These are phyloP conservation scores for Flexamia atlantica DNA, from an alignment of 2,888 invertebrate species.

Conservation along the genomic window DNA sequence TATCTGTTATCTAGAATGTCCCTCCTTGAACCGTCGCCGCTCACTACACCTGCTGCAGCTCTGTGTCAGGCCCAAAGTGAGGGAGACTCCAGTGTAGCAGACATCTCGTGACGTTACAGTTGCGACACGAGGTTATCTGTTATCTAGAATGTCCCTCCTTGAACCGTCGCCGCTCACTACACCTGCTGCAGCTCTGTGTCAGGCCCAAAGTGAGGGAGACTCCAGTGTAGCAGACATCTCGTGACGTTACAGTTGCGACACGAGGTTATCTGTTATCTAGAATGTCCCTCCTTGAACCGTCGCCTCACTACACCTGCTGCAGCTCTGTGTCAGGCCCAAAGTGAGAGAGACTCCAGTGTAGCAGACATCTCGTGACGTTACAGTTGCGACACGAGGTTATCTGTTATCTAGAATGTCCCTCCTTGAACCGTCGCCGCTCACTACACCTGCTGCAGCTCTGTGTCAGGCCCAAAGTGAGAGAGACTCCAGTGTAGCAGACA, in stretches of 20 bases:
- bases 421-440: neutral
- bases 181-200: neutral
- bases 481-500: too few species aligned
- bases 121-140: slow-evolving; percentile 2
- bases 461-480: neutral
- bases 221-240: too few species aligned
- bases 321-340: neutral
- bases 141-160: slow-evolving; percentile 44
- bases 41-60: slow-evolving; percentile 7
- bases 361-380: too few species aligned
- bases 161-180: neutral
- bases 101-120: too few species aligned
- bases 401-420: too few species aligned
- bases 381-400: too few species aligned
- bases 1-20: slow-evolving; percentile 22
- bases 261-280: too few species aligned
- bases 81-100: too few species aligned
- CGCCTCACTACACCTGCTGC: neutral
- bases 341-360: too few species aligned
- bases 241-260: too few species aligned
- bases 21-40: slow-evolving; percentile 26
- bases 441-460: slow-evolving; percentile 9
- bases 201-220: too few species aligned
- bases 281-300: too few species aligned
- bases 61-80: neutral